Conservation (phyloP, 2,113 vertebrate species). For the Triplophysa siluroides region DNA sequence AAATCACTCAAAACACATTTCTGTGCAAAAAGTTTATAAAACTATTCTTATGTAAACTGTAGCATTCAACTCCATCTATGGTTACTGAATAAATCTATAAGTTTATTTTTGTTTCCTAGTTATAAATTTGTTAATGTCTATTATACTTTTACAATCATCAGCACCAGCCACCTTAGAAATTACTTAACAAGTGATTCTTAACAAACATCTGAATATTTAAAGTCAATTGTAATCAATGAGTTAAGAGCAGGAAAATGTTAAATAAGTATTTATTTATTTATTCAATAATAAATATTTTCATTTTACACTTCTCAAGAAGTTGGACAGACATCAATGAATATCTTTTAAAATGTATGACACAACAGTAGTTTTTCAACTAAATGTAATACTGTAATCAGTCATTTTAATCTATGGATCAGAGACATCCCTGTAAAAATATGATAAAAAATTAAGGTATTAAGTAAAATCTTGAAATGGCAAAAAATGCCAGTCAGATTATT, state of each 20-base stretch:
- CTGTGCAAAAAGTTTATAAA: too few relatives aligned
- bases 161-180: too few relatives aligned
- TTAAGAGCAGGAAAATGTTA: not conserved
- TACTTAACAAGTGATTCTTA: too few relatives aligned
- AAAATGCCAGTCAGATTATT: too few relatives aligned
- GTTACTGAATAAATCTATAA: too few relatives aligned
- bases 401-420: conserved; percentile 4
- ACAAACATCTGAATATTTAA: too few relatives aligned
- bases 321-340: conserved; percentile 34
- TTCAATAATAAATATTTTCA: conserved; percentile 57
- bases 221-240: not conserved
- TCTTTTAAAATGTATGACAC: conserved; percentile 55
- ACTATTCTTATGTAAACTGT: too few relatives aligned
- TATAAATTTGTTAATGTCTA: too few relatives aligned
- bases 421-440: conserved; percentile 14
- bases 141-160: too few relatives aligned
- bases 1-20: too few relatives aligned
- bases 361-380: conserved; percentile 53
- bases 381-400: conserved; percentile 62
- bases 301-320: conserved; percentile 41
- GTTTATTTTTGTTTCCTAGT: too few relatives aligned
- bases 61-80: too few relatives aligned
- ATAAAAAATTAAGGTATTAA: not conserved
- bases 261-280: conserved; percentile 47
- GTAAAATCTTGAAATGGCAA: not conserved